Base-by-base conservation (phyloP, 2,113 vertebrate genomes). In the Pao palembangensis region DNA sequence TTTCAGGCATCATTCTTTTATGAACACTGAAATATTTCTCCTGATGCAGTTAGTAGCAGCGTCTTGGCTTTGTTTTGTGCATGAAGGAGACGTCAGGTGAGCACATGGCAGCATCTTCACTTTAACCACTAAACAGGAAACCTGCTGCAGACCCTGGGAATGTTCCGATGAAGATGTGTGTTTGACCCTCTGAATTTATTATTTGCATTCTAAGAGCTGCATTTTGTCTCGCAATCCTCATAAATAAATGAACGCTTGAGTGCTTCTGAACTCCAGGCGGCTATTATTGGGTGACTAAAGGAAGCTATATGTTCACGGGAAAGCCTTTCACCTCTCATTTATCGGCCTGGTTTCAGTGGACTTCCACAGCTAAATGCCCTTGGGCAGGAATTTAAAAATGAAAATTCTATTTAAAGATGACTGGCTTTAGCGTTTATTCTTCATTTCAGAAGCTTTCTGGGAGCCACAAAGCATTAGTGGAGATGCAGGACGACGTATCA, bases 381-480 rank as follows among this genome's bases (percentile, higher is more conserved):
- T 28, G 6, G 34, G 18, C 15, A 3, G 38, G 15, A 51, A 10
- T 42, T 5, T 59, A 51, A 20, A 62, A 48, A 53, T 58, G 46
- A 51, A 58, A 46, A 62, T 50, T 19, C 51, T 61, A 31, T 49
- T 34, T n/a, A 58, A 50, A 51, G 44, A 17, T 2, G 12, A 15
- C 43, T 57, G 54, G 38, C 12, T 63, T 49, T 23, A 42, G 21
- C 64, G 15, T 54, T 70, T 43, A 3, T 60, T 1, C 41, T 60
- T 80, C 67, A 21, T 87, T 89, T 46, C 88, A 99, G 97, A 98
- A 94, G 81, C 92, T 99, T 85, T 98, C 97, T 0, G 93, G 93
- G 69, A 93, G 96, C 79, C 96, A 99, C 89, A 99, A 99, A 87
- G 95, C 94, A 0, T 82, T 99, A 77, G 95, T 99, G 67, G 96